Evolutionary conservation across 2,797 vertebrate genomes (phyloP).

Genomic region (Enoplosus armatus): DNA sequence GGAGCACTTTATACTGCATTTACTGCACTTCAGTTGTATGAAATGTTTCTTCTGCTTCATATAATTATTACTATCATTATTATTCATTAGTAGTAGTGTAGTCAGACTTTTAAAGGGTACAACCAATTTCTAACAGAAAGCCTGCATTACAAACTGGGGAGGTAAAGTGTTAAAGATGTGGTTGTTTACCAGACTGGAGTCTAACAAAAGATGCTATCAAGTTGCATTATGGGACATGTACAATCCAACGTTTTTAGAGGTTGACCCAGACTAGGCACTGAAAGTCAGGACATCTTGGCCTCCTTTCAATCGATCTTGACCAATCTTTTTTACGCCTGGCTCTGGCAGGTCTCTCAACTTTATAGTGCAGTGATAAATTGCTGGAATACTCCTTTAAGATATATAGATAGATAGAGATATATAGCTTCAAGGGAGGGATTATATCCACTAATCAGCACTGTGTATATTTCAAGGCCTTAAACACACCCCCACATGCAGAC

Average conservation of each 20-base stretch:
- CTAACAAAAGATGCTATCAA: not conserved
- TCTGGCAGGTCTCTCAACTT: not conserved
- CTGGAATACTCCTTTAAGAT: not conserved
- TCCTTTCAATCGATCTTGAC: not conserved
- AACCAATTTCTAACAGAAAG: not conserved
- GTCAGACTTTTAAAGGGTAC: not conserved
- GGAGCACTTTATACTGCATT: not conserved
- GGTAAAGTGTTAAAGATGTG: not conserved
- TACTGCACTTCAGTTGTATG: not conserved
- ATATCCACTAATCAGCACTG: not conserved
- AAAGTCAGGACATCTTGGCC: not conserved
- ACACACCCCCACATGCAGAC: not conserved
- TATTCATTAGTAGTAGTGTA: not conserved
- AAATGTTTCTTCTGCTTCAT: not conserved
- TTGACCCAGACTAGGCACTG: not conserved
- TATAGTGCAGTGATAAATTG: not conserved
- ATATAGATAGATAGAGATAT: no score
- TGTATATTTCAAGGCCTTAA: not conserved
- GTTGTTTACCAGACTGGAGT: not conserved
- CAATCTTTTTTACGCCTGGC: not conserved
- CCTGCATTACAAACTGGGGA: not conserved
- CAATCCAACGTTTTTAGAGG: not conserved
- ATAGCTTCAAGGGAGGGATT: not conserved
- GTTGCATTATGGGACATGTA: not conserved
- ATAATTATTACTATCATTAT: not conserved